Evolutionary conservation across 2,113 vertebrate species (phyloP).

Genomic region (Fregetta grallaria): DNA sequence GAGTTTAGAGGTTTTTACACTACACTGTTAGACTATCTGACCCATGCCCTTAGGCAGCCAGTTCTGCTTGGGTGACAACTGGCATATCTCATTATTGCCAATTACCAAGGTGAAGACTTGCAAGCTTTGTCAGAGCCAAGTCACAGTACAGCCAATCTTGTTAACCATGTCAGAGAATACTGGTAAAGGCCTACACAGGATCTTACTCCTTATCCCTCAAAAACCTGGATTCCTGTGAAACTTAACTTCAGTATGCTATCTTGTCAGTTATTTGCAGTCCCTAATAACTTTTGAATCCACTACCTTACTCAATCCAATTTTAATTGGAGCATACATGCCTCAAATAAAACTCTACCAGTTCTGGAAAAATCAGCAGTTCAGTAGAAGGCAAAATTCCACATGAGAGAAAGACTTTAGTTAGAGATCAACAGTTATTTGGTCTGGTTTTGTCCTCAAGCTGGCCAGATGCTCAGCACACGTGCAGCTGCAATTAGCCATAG

Average conservation of each 20-base stretch:
- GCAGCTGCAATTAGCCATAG: background rate
- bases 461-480: fast-evolving
- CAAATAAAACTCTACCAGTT: background rate
- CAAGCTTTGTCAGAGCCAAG: background rate
- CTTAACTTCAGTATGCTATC: background rate
- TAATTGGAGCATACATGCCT: background rate
- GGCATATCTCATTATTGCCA: background rate
- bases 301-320: background rate
- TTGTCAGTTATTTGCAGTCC: background rate
- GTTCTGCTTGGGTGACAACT: background rate
- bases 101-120: background rate
- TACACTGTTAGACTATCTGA: background rate
- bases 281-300: background rate
- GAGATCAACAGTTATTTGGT: background rate
- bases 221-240: background rate
- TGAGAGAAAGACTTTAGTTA: background rate
- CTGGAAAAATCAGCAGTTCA: background rate
- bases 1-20: background rate
- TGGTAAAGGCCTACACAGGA: background rate
- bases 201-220: background rate
- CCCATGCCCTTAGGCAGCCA: background rate
- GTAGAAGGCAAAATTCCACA: background rate
- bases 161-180: background rate
- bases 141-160: background rate
- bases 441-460: background rate